Evolutionary conservation across 92 coral and sea anemone species (phyloP).

Genomic region (Porites rus): DNA sequence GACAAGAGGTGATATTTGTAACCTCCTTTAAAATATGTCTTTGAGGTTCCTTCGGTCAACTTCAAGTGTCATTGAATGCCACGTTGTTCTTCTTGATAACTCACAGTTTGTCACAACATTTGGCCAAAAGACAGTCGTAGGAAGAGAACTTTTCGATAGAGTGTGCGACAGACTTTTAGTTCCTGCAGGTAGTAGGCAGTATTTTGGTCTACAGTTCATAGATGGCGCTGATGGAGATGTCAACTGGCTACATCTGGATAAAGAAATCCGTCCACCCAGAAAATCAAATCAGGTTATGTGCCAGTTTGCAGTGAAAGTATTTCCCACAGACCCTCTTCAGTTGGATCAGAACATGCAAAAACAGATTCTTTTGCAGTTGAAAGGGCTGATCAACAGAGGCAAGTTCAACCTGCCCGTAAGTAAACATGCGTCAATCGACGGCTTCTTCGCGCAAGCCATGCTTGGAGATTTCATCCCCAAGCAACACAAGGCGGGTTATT

Average conservation of each 20-base stretch:
- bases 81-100: conserved; percentile 84
- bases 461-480: conserved; percentile 81
- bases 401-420: conserved; percentile 66
- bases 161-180: conserved; percentile 77
- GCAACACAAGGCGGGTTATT: conserved; percentile 82
- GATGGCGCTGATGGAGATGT: conserved; percentile 87
- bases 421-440: conserved; percentile 87
- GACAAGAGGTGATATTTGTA: too few relatives aligned
- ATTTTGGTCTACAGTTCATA: conserved; percentile 89
- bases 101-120: conserved; percentile 70
- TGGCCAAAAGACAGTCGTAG: conserved; percentile 56
- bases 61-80: conserved; percentile 60
- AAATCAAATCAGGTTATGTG: conserved; percentile 64
- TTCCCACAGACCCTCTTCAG: conserved; percentile 78
- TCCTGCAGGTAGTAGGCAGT: conserved; percentile 64
- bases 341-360: conserved; percentile 53
- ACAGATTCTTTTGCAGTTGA: conserved; percentile 71
- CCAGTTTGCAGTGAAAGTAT: conserved; percentile 89
- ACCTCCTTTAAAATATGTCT: conserved; percentile 10
- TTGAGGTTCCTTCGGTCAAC: conserved; percentile 35
- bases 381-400: conserved; percentile 83
- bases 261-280: conserved; percentile 55
- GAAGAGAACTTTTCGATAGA: conserved; percentile 61
- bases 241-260: conserved; percentile 80
- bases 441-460: conserved; percentile 90